Conservation (phyloP, 2,797 vertebrate genomes). For the Synanceia verrucosa region DNA sequence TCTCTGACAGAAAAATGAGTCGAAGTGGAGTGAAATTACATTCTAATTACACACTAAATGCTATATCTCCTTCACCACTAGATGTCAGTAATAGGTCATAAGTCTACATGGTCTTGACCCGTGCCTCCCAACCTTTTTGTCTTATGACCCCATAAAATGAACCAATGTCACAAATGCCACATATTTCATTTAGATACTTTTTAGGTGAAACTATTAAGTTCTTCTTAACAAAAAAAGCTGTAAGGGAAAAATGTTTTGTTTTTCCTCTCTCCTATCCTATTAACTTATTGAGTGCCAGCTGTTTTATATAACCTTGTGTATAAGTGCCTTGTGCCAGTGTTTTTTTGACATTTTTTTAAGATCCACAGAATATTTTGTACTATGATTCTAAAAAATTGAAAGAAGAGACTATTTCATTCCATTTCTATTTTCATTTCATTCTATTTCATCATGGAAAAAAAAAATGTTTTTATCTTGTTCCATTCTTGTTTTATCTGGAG, state of each 20-base stretch:
- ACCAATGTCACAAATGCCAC: neutral
- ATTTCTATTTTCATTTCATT: no score
- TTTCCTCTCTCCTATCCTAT: neutral
- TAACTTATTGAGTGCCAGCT: no score
- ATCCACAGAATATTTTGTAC: no score
- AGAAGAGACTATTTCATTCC: no score
- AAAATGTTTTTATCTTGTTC: no score
- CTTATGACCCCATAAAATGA: neutral
- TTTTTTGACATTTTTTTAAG: no score
- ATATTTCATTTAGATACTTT: neutral
- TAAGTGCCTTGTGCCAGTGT: no score
- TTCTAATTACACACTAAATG: neutral
- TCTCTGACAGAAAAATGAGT: conserved; percentile 79
- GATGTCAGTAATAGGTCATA: conserved; percentile 66
- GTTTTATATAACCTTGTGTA: no score
- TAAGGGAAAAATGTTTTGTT: neutral
- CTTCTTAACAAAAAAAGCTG: neutral
- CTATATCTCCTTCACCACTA: conserved; percentile 54
- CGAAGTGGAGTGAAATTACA: conserved; percentile 1
- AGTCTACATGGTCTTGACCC: neutral
- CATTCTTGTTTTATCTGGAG: no score
- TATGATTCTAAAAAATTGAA: no score
- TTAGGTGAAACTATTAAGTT: neutral
- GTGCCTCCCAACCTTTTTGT: neutral
- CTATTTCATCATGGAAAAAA: no score